A percentile compares a stretch with the other conserved stretches of the same genome.
phyloP scores from a whole-genome alignment of 2,797 vertebrate genomes.

The Denticeps clupeoides region DNA sequence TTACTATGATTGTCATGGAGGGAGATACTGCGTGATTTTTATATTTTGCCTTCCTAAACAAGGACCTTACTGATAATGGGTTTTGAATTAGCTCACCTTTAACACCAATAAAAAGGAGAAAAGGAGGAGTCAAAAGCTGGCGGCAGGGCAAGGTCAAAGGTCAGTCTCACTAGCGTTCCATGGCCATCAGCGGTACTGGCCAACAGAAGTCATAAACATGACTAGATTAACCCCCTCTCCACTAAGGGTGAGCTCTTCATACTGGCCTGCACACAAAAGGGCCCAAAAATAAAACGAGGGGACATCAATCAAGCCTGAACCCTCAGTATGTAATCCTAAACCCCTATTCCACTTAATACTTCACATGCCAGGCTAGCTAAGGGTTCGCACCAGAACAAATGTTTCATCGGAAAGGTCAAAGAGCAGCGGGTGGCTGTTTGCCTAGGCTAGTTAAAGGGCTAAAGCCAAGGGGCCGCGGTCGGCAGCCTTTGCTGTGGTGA shows the following conservation, averaged over 20 bases:
- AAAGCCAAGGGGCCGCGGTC: slow-evolving; percentile 1
- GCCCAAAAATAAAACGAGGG: slow-evolving; percentile 61
- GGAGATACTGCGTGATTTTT: no score
- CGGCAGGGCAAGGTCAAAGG: slow-evolving; percentile 40
- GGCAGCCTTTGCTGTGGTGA: not conserved
- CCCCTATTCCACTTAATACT: slow-evolving; percentile 61
- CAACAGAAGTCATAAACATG: slow-evolving; percentile 47
- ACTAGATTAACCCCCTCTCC: slow-evolving; percentile 39
- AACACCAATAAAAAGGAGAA: slow-evolving; percentile 6
- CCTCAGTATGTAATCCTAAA: slow-evolving; percentile 60
- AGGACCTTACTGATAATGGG: no score
- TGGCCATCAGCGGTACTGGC: slow-evolving; percentile 53
- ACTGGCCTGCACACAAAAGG: slow-evolving; percentile 63
- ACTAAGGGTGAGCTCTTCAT: slow-evolving; percentile 20
- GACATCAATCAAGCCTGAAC: slow-evolving; percentile 60
- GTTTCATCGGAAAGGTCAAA: slow-evolving; percentile 66
- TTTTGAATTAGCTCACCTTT: slow-evolving; percentile 32
- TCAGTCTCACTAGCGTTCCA: slow-evolving; percentile 57
- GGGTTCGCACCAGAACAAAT: slow-evolving; percentile 61
- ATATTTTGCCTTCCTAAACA: no score
- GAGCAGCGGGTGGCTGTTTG: slow-evolving; percentile 42
- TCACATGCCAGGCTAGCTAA: slow-evolving; percentile 56
- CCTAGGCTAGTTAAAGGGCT: slow-evolving; percentile 20
- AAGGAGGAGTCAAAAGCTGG: slow-evolving; percentile 23
- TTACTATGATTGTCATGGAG: slow-evolving; percentile 39